Evolutionary conservation across 2,797 vertebrate species (phyloP), one percentile per base, ranked within the genome.

Genomic region (Manis crassicaudata): DNA sequence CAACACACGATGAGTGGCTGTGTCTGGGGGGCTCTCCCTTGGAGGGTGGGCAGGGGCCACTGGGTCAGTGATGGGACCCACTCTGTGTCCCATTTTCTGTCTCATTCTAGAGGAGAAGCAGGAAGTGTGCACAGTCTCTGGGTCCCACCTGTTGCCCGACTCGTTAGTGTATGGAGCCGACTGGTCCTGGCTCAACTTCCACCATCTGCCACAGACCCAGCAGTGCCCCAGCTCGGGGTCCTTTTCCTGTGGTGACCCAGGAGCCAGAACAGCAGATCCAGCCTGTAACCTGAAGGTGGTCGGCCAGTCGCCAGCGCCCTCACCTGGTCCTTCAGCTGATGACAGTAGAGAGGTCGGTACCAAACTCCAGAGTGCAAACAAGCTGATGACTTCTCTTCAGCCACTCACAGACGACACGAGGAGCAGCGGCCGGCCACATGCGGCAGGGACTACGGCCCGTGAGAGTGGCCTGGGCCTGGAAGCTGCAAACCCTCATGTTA

Each of bases 91-190:
- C 21, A 1, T 56, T 58, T 29, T 87, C 21, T 2, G 1, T 75
- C 29, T 85, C 8, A 0, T 43, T 93, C 27, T 96, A 99, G 99
- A 98, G 63, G 98, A 98, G 92, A 96, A 97, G 65, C 98, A 90
- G 40, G 99, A 98, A 25, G 86, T 97, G 0, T 99, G 99, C 85
- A 80, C 98, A 0, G 96, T 99, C 13, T 96, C 99, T 25, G 98
- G 99, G 6, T 99, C 99, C 70, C 99, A 99, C 2, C 98, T 98
- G 68, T 97, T 99, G 73, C 99, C 99, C 97, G 99, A 99, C 95
- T 99, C 99, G 3, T 96, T 99, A 97, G 99, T 99, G 1, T 99
- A 99, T 0, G 99, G 99, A 70, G 99, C 99, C 0, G 99, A 99
- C 98, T 99, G 99, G 99, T 99, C 99, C 23, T 98, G 98, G 83